These are phyloP conservation scores for Nudaria mundana DNA, from an alignment of 2,888 invertebrate genomes.

Conservation along the genomic window DNA sequence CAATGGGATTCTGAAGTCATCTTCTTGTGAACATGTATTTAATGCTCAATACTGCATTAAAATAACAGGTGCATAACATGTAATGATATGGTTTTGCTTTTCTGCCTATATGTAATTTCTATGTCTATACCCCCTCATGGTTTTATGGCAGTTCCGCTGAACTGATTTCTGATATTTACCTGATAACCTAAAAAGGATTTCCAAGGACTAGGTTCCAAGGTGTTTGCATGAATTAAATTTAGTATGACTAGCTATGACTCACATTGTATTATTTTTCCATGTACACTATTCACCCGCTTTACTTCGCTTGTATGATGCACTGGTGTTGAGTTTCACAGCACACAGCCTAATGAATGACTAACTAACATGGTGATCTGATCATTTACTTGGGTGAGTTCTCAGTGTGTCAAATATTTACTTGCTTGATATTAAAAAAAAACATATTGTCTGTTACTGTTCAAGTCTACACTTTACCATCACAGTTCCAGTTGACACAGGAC, in stretches of 20 bases:
- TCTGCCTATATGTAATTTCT: neutral
- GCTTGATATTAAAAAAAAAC: no score
- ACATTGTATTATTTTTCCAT: no score
- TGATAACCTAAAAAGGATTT: no score
- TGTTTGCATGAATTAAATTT: no score
- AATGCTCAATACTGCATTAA: slow-evolving; percentile 93
- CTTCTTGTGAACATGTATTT: slow-evolving; percentile 86
- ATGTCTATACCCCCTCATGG: neutral
- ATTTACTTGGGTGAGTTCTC: slow-evolving; percentile 21
- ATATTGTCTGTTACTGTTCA: no score
- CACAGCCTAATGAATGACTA: slow-evolving; percentile 27
- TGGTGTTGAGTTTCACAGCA: slow-evolving; percentile 40
- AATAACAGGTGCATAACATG: slow-evolving; percentile 79
- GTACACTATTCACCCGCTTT: neutral
- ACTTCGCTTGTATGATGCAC: slow-evolving; percentile 28
- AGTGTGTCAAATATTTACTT: no score
- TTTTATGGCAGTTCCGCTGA: neutral
- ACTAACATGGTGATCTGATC: slow-evolving; percentile 15
- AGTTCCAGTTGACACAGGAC: no score
- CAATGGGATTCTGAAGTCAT: slow-evolving; percentile 78
- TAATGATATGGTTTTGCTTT: neutral
- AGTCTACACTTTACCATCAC: no score
- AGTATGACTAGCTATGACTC: no score
- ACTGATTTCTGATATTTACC: no score
- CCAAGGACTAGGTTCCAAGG: no score